phyloP scores from a whole-genome alignment of 2,888 invertebrate species.

The Zele albiditarsus region DNA sequence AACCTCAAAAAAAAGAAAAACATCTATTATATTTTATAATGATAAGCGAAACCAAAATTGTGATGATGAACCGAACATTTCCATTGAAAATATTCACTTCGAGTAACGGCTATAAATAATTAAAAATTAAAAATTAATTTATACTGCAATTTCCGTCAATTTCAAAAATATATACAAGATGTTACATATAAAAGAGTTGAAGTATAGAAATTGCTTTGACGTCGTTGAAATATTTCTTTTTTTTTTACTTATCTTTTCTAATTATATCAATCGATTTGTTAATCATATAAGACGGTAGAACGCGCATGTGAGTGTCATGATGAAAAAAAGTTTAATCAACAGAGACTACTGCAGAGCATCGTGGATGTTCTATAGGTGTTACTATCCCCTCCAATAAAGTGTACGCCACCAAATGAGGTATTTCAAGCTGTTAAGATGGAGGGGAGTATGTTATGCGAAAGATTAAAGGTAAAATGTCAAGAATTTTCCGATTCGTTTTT shows the following conservation, averaged over 20 bases:
- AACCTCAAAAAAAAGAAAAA: background rate
- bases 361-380: background rate
- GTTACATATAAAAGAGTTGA: background rate
- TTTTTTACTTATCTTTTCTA: background rate
- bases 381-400: background rate
- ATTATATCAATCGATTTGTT: background rate
- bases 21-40: no score
- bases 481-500: background rate
- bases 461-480: background rate
- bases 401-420: background rate
- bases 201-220: background rate
- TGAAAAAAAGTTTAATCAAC: conserved; percentile 7
- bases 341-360: background rate
- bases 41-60: no score
- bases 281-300: background rate
- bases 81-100: no score
- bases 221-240: background rate
- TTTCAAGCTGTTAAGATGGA: background rate
- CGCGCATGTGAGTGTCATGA: background rate
- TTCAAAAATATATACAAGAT: no score
- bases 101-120: no score
- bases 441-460: background rate
- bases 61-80: no score
- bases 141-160: no score
- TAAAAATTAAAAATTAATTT: no score